Conservation (phyloP, 2,888 invertebrate genomes). For the Drosophila histrio region DNA sequence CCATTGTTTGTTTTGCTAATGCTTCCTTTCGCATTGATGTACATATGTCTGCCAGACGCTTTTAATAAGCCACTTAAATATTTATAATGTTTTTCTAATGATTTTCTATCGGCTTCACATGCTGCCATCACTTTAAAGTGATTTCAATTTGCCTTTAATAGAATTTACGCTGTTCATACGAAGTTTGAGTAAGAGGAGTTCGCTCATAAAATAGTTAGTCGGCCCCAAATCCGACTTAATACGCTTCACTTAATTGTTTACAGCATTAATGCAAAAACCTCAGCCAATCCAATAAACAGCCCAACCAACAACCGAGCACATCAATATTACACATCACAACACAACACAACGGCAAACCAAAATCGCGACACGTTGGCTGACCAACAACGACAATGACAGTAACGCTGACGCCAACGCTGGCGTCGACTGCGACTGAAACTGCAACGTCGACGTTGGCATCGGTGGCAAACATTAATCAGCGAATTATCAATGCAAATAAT, state of each 20-base stretch:
- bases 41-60: slow-evolving; percentile 51
- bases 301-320: slow-evolving; percentile 35
- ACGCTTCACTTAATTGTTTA: slow-evolving; percentile 80
- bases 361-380: slow-evolving; percentile 70
- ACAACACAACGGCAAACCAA: slow-evolving; percentile 48
- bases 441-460: slow-evolving; percentile 14
- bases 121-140: background rate
- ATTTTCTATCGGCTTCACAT: slow-evolving; percentile 43
- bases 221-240: slow-evolving; percentile 75
- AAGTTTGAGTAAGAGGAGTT: slow-evolving; percentile 2
- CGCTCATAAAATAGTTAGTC: slow-evolving; percentile 71
- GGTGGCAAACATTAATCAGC: slow-evolving; percentile 81
- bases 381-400: slow-evolving; percentile 16
- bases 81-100: slow-evolving; percentile 76
- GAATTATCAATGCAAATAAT: slow-evolving; percentile 81
- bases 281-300: slow-evolving; percentile 76
- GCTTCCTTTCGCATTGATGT: slow-evolving; percentile 33
- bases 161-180: background rate
- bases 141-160: background rate
- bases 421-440: background rate
- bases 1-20: slow-evolving; percentile 67
- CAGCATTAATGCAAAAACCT: slow-evolving; percentile 79
- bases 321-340: slow-evolving; percentile 56
- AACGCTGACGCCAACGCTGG: background rate
- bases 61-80: slow-evolving; percentile 81